phyloP scores from a whole-genome alignment of 2,797 vertebrate genomes.

The Enteromius mattozi region DNA sequence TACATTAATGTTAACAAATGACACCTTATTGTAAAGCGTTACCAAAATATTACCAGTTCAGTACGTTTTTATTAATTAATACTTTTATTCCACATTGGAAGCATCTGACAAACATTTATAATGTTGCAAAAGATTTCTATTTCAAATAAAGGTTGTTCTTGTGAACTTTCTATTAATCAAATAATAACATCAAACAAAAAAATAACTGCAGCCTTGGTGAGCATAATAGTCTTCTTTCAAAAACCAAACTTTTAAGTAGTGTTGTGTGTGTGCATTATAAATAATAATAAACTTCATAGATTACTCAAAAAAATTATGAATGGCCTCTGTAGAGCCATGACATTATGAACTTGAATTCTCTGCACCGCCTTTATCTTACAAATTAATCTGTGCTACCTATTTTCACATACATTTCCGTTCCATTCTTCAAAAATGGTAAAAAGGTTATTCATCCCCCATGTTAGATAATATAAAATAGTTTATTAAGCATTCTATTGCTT shows the following conservation, averaged over 20 bases:
- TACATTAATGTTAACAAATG: no score
- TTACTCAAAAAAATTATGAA: neutral
- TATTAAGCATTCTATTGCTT: neutral
- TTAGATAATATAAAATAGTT: neutral
- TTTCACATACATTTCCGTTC: neutral
- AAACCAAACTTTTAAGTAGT: neutral
- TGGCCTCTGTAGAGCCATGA: neutral
- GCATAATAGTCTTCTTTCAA: neutral
- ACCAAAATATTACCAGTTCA: neutral
- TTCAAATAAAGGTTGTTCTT: neutral
- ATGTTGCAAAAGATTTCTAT: neutral
- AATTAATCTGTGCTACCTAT: neutral
- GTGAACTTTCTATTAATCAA: slow-evolving; percentile 10
- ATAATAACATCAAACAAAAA: neutral
- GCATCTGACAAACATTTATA: neutral
- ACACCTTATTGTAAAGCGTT: no score
- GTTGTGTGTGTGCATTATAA: neutral
- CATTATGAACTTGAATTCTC: neutral
- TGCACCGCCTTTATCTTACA: neutral
- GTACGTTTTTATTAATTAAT: neutral
- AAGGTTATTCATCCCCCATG: neutral
- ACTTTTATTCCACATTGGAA: neutral
- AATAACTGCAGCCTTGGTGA: neutral
- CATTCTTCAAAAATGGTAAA: neutral
- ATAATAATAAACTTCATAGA: neutral